phyloP scores from a whole-genome alignment of 2,888 invertebrate genomes.

The Saturnia japonica region DNA sequence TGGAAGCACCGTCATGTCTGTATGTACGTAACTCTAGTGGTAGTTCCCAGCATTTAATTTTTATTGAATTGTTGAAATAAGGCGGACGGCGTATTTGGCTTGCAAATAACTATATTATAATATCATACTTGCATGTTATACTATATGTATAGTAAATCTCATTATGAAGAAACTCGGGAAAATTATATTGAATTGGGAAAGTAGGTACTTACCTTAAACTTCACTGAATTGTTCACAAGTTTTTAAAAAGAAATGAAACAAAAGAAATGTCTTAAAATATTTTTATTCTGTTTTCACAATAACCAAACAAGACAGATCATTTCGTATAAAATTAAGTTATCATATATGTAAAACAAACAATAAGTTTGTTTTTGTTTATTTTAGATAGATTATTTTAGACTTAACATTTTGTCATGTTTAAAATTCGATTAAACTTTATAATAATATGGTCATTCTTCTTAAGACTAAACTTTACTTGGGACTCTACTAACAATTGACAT shows the following conservation, averaged over 20 bases:
- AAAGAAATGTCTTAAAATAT: background rate
- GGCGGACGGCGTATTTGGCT: no score
- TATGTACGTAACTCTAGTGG: no score
- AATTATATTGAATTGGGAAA: background rate
- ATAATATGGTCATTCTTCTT: background rate
- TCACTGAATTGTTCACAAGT: background rate
- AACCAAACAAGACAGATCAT: constrained; percentile 8
- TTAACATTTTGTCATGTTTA: background rate
- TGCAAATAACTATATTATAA: no score
- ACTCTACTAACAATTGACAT: background rate
- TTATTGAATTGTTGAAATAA: no score
- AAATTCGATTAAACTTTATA: background rate
- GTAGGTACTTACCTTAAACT: background rate
- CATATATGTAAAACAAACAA: background rate
- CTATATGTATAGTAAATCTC: no score
- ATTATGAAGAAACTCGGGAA: no score
- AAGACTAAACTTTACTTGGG: background rate
- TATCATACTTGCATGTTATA: no score
- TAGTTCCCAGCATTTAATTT: no score
- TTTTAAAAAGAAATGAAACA: background rate
- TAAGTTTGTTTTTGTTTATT: background rate
- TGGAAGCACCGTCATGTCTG: no score
- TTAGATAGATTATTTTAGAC: background rate
- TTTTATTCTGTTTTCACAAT: constrained; percentile 4
- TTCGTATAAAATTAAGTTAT: background rate